A percentile compares a stretch with the other conserved stretches of the same genome.
These are phyloP conservation scores for Channa striata DNA, from an alignment of 2,797 vertebrate species.

Conservation along the genomic window DNA sequence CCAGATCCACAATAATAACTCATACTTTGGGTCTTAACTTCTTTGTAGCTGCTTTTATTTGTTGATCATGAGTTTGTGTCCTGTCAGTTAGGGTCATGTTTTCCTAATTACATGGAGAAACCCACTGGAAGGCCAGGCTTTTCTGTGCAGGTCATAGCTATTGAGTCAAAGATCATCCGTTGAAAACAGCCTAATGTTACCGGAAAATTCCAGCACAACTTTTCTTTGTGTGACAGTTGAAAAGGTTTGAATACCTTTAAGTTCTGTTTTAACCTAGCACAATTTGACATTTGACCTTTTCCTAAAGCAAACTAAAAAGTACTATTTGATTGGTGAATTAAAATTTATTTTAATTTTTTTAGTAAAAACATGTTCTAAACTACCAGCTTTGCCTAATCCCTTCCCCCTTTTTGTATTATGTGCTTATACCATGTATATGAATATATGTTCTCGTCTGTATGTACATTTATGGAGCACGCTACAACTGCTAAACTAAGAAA, in stretches of 20 bases:
- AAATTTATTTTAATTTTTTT: no score
- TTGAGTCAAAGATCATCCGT: neutral
- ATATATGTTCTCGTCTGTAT: neutral
- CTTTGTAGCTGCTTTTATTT: neutral
- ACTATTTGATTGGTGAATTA: no score
- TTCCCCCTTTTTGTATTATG: no score
- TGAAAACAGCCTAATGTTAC: neutral
- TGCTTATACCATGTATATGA: neutral
- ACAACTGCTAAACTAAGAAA: neutral
- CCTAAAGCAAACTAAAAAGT: conserved; percentile 34
- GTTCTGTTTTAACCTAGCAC: neutral
- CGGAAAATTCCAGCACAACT: no score
- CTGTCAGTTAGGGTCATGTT: neutral
- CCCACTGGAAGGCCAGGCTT: neutral
- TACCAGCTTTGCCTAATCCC: conserved; percentile 35
- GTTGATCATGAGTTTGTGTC: neutral
- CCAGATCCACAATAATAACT: neutral
- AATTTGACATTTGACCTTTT: neutral
- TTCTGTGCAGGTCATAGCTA: neutral
- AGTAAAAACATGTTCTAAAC: no score
- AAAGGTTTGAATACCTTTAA: no score
- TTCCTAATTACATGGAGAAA: neutral
- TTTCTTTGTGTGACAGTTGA: neutral
- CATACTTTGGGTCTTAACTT: neutral
- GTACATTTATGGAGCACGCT: neutral